Evolutionary conservation across 2,113 vertebrate genomes (phyloP), one percentile per base, ranked within the genome.

Genomic region (Datnioides undecimradiatus): DNA sequence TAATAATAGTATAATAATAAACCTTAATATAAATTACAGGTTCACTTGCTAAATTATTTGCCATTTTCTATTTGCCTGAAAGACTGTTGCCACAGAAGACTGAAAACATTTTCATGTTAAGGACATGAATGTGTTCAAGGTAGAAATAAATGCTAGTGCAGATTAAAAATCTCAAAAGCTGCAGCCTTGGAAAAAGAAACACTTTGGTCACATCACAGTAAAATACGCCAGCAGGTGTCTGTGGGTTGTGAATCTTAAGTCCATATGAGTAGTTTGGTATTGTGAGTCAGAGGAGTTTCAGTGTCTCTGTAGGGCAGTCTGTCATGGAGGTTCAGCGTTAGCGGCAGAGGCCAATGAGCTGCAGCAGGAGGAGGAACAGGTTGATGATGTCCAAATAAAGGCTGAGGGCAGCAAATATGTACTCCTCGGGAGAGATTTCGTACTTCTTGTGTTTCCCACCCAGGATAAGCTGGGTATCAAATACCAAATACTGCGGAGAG

Each of bases 351-450:
- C 91, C 86, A 45, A 94, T 87, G 62, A 97, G 40, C 71, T 92
- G 74, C 82, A 97, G 91, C 64, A 97, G 84, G 49, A 96, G 73
- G 29, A 96, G 51, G 89, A 96, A 97, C 80, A 96, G 62, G 51
- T 82, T 86, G 62, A 95, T 52, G 6, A 96, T 92, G 72, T 96
- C 95, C 91, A 98, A 52, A 79, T 95, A 97, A 63, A 97, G 94
- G 76, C 94, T 97, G 51, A 96, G 93, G 25, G 93, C 91, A 45
- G 96, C 95, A 82, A 96, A 96, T 59, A 96, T 73, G 6, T 96
- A 96, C 66, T 97, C 96, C 83, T 97, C 95, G 1, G 95, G 94
- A 84, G 87, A 94, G 68, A 95, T 11, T 49, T 82, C 13, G 41
- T 88, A 94, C 73, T 93, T 91, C 68, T 72, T 91, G 81, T 95